Percentiles rank a stretch among this genome's conserved stretches.
Evolutionary conservation across 2,797 vertebrate genomes (phyloP).

Genomic region (Eospalax fontanierii): DNA sequence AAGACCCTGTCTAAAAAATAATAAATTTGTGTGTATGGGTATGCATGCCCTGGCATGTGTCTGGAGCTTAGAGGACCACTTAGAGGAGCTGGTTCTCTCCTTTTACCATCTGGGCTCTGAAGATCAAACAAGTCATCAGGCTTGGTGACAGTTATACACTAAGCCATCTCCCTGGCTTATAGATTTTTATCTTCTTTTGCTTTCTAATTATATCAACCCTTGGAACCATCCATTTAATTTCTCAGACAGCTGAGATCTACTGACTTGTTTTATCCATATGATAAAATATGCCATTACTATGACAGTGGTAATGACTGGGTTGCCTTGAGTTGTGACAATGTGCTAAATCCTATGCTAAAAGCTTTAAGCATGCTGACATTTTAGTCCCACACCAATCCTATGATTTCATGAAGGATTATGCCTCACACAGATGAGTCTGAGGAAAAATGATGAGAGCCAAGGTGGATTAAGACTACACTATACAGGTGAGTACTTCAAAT

Average conservation of each 20-base stretch:
- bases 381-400: neutral
- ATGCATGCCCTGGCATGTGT: too few relatives aligned
- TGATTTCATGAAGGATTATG: neutral
- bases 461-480: slow-evolving; percentile 13
- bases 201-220: neutral
- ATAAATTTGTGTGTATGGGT: neutral
- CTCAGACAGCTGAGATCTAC: neutral
- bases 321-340: neutral
- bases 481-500: neutral
- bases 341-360: neutral
- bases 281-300: neutral
- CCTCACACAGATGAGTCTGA: too few relatives aligned
- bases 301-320: neutral
- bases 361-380: neutral
- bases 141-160: neutral
- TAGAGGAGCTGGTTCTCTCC: neutral
- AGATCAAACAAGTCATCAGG: neutral
- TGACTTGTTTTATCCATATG: neutral
- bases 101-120: neutral
- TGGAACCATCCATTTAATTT: neutral
- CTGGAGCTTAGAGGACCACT: neutral
- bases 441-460: neutral
- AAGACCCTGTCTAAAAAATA: too few relatives aligned
- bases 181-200: neutral
- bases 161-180: neutral